phyloP scores from a whole-genome alignment of 2,888 invertebrate species.

The Synanthedon tipuliformis region DNA sequence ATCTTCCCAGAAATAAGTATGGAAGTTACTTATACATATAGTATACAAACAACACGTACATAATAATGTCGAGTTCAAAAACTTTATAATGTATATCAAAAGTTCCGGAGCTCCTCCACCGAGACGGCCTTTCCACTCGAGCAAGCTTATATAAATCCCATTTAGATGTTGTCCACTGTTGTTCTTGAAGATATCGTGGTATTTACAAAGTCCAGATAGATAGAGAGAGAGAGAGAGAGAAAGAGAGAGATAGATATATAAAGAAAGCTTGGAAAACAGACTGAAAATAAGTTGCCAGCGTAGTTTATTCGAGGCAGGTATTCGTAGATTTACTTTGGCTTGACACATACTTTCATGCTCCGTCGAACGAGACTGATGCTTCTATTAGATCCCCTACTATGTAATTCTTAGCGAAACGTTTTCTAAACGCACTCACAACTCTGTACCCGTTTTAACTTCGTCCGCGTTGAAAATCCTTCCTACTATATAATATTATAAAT shows the following conservation, averaged over 20 bases:
- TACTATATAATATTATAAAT: too few species aligned
- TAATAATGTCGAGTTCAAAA: too few species aligned
- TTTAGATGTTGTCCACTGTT: background rate
- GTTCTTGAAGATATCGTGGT: background rate
- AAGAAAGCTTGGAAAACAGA: background rate
- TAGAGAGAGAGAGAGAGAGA: background rate
- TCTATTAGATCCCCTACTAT: background rate
- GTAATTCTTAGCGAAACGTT: too few species aligned
- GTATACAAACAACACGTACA: too few species aligned
- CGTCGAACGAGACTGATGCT: background rate
- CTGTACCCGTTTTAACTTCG: too few species aligned
- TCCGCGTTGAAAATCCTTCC: too few species aligned
- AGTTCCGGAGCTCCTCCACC: too few species aligned
- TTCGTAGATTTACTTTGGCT: background rate
- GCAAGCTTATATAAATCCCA: background rate
- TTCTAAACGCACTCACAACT: too few species aligned
- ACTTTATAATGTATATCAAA: too few species aligned
- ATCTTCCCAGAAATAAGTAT: too few species aligned
- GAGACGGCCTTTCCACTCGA: background rate
- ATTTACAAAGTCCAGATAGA: background rate
- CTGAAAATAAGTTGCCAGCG: background rate
- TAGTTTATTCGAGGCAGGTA: background rate
- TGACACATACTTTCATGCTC: background rate
- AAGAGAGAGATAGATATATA: too few species aligned
- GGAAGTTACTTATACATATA: too few species aligned